Evolutionary conservation across 2,888 invertebrate species (phyloP), one percentile per base, ranked within the genome.

Genomic region (Drosophila planitibia): DNA sequence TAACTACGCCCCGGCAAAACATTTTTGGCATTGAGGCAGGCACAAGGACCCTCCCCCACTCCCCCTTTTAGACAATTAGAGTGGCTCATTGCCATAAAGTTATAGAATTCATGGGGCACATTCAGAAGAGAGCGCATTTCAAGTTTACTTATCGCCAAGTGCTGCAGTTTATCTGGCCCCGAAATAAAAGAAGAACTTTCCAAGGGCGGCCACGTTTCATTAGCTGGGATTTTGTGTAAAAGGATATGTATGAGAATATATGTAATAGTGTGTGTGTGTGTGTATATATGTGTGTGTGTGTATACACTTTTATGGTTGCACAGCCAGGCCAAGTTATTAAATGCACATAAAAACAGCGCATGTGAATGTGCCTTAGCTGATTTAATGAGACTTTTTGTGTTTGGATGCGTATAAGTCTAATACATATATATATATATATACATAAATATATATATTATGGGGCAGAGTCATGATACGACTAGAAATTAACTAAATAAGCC

Each of bases 51-150:
- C 28, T n/a, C 3, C 7, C 22, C 19, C 10, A 14, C 33, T 41
- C 65, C 60, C 55, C 67, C 64, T 72, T 74, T 75, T 57, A 70
- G 53, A 89, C 85, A 85, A 85, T 85, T 85, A 88, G 86, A 85
- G 83, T 76, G 75, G 74, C 83, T 76, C 89, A 85, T 85, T 79
- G 90, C 86, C 90, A 81, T 85, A 85, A 85, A 85, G 86, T 89
- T 90, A 83, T 90, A 66, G 89, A 70, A 90, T 89, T 90, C 90
- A 85, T 88, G 90, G 70, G 62, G 53, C 85, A 90, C 90, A 85
- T 77, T 73, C 67, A 67, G 62, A 70, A 55, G 68, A 52, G 70
- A 73, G 73, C 85, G 79, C 87, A 76, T 84, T 87, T 82, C 69
- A 52, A 67, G 81, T 72, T 85, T 90, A 88, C 85, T 85, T 90